Conservation (phyloP, 35 echinoderm and acorn worm genomes). For the Eucidaris tribuloides region DNA sequence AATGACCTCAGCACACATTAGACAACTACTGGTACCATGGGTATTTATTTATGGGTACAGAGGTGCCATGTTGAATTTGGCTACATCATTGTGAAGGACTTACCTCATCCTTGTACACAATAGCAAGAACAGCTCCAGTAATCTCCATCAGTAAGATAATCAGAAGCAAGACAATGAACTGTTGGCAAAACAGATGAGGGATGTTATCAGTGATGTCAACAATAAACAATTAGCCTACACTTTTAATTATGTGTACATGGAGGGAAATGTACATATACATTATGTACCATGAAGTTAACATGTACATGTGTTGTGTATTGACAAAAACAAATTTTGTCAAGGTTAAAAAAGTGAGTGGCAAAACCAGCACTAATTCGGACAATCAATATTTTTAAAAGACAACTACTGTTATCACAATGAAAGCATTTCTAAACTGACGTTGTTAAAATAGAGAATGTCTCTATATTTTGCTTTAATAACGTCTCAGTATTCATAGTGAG, state of each 20-base stretch:
- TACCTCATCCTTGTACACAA: constrained; percentile 42
- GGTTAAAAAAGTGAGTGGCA: too few relatives aligned
- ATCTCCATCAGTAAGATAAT: constrained; percentile 16
- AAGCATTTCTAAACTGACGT: too few relatives aligned
- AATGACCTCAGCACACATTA: neutral
- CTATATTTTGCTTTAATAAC: too few relatives aligned
- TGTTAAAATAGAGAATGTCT: too few relatives aligned
- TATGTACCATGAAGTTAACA: neutral
- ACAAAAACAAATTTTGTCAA: neutral
- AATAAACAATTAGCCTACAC: neutral
- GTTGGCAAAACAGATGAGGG: neutral
- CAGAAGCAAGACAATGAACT: constrained; percentile 36
- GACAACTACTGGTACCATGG: neutral
- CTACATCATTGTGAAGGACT: neutral
- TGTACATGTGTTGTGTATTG: neutral
- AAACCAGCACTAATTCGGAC: too few relatives aligned
- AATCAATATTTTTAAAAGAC: too few relatives aligned
- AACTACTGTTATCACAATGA: too few relatives aligned
- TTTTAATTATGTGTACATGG: neutral
- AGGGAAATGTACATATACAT: neutral
- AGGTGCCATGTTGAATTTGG: too few relatives aligned
- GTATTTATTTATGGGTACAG: neutral
- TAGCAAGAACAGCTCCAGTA: constrained; percentile 19
- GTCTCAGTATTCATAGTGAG: too few relatives aligned
- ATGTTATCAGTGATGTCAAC: neutral